Conservation (phyloP, 2,888 invertebrate species). For the Tachina lurida region DNA sequence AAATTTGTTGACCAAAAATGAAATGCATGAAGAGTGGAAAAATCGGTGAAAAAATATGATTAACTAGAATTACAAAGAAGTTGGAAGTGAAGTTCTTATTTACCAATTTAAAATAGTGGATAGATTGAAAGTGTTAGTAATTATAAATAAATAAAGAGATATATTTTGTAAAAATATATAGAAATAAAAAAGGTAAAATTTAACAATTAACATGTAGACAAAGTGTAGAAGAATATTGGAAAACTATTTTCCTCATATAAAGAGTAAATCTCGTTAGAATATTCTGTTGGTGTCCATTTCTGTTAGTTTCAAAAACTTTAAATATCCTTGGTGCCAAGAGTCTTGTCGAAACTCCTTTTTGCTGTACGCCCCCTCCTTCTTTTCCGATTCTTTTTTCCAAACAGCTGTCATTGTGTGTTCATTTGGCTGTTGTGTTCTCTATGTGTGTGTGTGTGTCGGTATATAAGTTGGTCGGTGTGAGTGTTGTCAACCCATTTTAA, state of each 20-base stretch:
- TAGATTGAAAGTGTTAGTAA: not conserved
- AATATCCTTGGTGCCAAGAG: slow-evolving; percentile 43
- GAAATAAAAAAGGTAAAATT: slow-evolving; percentile 28
- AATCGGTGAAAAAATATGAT: slow-evolving; percentile 54
- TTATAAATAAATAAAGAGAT: not conserved
- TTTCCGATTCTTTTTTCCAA: slow-evolving; percentile 1
- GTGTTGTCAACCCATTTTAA: slow-evolving; percentile 67
- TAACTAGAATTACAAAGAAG: slow-evolving; percentile 57
- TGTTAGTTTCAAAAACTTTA: not conserved
- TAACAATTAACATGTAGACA: not conserved
- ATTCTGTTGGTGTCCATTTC: not conserved
- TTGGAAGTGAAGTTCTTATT: slow-evolving; percentile 33
- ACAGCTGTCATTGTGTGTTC: slow-evolving; percentile 69
- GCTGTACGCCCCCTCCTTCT: slow-evolving; percentile 21
- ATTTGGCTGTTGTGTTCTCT: slow-evolving; percentile 56
- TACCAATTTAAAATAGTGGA: slow-evolving; percentile 1
- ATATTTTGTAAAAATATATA: not conserved
- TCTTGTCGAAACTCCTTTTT: slow-evolving; percentile 47
- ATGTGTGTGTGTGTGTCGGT: not conserved
- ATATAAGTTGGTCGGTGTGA: slow-evolving; percentile 3
- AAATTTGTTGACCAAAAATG: slow-evolving; percentile 41
- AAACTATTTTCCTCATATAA: not conserved
- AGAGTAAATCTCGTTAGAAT: not conserved
- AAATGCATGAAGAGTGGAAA: slow-evolving; percentile 66
- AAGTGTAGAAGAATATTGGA: not conserved